Evolutionary conservation across 2,113 vertebrate genomes (phyloP).

Genomic region (Sisor rabdophorus): DNA sequence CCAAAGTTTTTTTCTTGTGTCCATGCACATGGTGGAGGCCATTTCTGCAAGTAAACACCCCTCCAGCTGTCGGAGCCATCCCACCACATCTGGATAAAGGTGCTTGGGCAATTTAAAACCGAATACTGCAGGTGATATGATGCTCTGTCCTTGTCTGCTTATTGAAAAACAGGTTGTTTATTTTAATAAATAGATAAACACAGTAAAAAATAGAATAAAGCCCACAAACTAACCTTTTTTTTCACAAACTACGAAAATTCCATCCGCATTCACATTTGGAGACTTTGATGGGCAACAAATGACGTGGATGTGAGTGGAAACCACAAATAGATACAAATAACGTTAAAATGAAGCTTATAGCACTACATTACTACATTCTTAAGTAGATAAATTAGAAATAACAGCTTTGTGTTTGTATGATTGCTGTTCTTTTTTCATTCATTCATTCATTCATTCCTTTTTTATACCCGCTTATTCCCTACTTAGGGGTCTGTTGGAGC

Average conservation of each 20-base stretch:
- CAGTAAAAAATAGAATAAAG: not conserved
- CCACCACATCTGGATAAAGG: conserved; percentile 36
- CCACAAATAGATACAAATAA: conserved; percentile 10
- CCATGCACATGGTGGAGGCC: not conserved
- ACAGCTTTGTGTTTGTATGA: not conserved
- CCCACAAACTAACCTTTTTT: not conserved
- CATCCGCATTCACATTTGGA: not conserved
- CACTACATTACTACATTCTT: not conserved
- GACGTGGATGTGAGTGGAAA: conserved; percentile 2
- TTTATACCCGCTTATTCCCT: no score
- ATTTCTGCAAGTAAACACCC: conserved; percentile 36
- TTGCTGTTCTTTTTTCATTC: no score
- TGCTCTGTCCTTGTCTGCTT: conserved; percentile 8
- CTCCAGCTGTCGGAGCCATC: conserved; percentile 37
- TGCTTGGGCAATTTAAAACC: conserved; percentile 20
- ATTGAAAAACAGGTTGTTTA: not conserved
- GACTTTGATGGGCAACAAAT: not conserved
- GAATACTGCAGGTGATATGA: not conserved
- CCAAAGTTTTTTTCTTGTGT: not conserved
- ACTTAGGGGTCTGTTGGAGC: no score
- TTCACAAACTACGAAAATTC: not conserved
- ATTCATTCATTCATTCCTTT: no score
- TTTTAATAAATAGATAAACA: not conserved
- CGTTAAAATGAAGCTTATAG: not conserved
- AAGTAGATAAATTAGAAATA: not conserved